Percentiles rank a stretch among this genome's conserved stretches.
phyloP scores from a whole-genome alignment of 2,888 invertebrate species.

The Osedax fenrisi region DNA sequence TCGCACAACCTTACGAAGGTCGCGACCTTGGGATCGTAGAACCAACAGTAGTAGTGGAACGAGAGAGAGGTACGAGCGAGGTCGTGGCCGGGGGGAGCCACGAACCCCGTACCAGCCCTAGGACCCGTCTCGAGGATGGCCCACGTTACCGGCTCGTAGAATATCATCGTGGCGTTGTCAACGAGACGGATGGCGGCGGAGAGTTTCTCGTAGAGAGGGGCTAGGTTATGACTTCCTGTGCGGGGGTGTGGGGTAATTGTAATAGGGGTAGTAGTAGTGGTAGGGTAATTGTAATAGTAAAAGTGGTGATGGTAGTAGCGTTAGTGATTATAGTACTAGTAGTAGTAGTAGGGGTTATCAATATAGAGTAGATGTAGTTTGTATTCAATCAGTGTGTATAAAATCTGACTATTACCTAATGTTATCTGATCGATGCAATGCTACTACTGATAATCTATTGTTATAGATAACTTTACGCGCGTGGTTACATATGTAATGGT shows the following conservation, averaged over 20 bases:
- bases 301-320: not conserved
- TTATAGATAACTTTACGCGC: no score
- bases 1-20: not conserved
- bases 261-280: not conserved
- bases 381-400: conserved; percentile 43
- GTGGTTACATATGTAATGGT: no score
- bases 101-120: conserved; percentile 38
- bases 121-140: conserved; percentile 36
- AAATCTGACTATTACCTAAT: no score
- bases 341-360: conserved; percentile 39
- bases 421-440: no score
- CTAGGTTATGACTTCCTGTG: conserved; percentile 32
- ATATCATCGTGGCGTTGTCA: conserved; percentile 39
- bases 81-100: conserved; percentile 38
- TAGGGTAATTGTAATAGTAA: not conserved
- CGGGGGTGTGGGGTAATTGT: no score
- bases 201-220: conserved; percentile 38
- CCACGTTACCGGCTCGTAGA: conserved; percentile 44
- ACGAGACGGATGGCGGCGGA: conserved; percentile 36
- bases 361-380: conserved; percentile 35
- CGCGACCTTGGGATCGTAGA: conserved; percentile 27
- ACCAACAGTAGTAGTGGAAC: conserved; percentile 42
- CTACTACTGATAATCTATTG: no score
- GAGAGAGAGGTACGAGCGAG: conserved; percentile 36
- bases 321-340: conserved; percentile 28